Percentiles rank a stretch among this genome's conserved stretches.
Conservation (phyloP, 2,113 vertebrate genomes). For the Dissostichus mawsoni region DNA sequence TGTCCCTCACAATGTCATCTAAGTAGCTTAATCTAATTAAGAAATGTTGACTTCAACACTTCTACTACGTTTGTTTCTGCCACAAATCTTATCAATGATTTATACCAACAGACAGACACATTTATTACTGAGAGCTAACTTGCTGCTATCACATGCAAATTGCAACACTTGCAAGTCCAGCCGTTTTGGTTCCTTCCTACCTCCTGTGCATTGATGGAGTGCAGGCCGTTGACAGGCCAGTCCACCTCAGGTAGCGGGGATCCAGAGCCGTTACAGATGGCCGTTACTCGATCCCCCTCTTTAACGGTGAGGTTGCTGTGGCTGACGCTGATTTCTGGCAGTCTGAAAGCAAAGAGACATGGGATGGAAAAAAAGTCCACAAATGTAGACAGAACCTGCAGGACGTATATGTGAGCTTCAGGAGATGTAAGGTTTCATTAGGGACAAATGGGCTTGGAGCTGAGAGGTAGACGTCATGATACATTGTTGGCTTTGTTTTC, state of each 20-base stretch:
- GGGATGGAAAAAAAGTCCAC: neutral
- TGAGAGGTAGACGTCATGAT: neutral
- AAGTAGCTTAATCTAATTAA: too few species aligned
- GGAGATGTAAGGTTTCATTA: too few species aligned
- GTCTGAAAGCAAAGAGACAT: constrained; percentile 78
- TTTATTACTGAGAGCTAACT: too few species aligned
- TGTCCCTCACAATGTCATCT: too few species aligned
- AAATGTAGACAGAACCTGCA: neutral
- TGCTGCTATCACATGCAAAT: too few species aligned
- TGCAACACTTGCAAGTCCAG: too few species aligned
- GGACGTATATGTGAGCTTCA: too few species aligned
- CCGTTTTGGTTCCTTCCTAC: constrained; percentile 67
- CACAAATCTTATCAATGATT: too few species aligned
- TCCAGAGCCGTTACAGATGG: constrained; percentile 93
- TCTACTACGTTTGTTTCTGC: too few species aligned
- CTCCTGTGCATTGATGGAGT: constrained; percentile 91
- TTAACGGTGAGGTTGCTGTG: constrained; percentile 92
- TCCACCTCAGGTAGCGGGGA: constrained; percentile 93
- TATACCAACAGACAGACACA: too few species aligned
- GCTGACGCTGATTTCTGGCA: constrained; percentile 93
- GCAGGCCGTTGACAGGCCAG: constrained; percentile 90
- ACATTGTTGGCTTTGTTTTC: neutral
- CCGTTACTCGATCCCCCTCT: constrained; percentile 90
- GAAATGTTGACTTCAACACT: too few species aligned
- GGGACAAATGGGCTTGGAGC: neutral